A percentile compares a stretch with the other conserved stretches of the same genome.
Evolutionary conservation across 2,113 vertebrate genomes (phyloP).

Genomic region (Ctenomys sociabilis): DNA sequence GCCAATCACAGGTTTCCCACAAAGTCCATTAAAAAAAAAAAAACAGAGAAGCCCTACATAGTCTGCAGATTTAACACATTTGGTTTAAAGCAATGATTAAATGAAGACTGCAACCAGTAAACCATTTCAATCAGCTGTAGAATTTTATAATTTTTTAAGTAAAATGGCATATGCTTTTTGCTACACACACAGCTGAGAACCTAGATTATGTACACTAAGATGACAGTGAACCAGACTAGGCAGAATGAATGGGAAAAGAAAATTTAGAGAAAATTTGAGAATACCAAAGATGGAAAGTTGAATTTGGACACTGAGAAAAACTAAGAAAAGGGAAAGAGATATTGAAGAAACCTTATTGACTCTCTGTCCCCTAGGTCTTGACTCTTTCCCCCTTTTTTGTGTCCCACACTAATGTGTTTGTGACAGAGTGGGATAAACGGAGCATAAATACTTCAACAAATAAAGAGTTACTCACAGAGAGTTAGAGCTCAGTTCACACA

Average conservation of each 20-base stretch:
- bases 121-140: neutral
- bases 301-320: neutral
- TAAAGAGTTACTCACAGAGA: neutral
- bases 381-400: neutral
- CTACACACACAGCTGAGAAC: neutral
- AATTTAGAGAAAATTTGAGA: neutral
- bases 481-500: neutral
- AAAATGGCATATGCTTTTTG: neutral
- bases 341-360: neutral
- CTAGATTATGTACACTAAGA: neutral
- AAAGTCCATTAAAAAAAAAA: constrained; percentile 1
- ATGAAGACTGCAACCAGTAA: constrained; percentile 29
- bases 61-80: neutral
- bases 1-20: too few relatives aligned
- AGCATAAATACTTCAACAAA: constrained; percentile 3
- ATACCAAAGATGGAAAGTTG: neutral
- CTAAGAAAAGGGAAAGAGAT: neutral
- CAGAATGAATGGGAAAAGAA: neutral
- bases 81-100: neutral
- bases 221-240: neutral
- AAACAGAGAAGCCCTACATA: neutral
- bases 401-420: neutral
- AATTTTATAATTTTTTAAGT: neutral
- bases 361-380: neutral
- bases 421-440: neutral